Base-by-base conservation (phyloP, 2,888 invertebrate species). In the Hylaea fasciaria region DNA sequence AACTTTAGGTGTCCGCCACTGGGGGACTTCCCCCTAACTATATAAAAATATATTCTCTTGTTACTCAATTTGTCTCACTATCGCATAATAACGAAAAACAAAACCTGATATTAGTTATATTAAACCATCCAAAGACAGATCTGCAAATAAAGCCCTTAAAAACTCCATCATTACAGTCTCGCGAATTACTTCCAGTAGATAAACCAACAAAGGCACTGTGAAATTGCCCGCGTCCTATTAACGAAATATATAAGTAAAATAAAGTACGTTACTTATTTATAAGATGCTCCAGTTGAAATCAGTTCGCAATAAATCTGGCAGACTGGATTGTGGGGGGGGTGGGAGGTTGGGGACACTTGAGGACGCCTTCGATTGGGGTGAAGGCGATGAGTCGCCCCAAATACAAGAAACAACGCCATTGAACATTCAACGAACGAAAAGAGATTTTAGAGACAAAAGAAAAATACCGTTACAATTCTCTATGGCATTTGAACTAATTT, bases 291-390 rank as follows among this genome's bases (percentile, higher is more conserved):
- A 49, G 64, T 57, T 44, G 35, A 57, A 45, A 49, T 57, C 64
- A 57, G 65, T 62, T 63, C 32, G 62, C 57, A 48, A 67, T 69
- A 66, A 64, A 69, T 69, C 65, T 62, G 60, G 46, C 9, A 55
- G 45, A 63, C 22, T 45, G 48, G 17, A 55, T 41, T 63, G 32
- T 41, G 48, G 17, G 50, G 50, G 41, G 45, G 64, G 17, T 45
- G 48, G 17, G 57, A 43, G 64, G 32, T 41, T 51, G 17, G 50
- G 50, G 41, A 28, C 41, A 10, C 39, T 32, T 32, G 32, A 10
- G 22, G 32, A 10, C 32, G 32, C 2, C 16, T 60, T 35, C 37
- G 53, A 58, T 54, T 29, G 40, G 60, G 55, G 50, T 50, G 45
- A 45, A 43, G 58, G 57, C 61, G 61, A 63, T 53, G 59, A 65